Evolutionary conservation across 1,140 invertebrate genomes (phyloP).

Genomic region (Zaprionus kolodkinae): DNA sequence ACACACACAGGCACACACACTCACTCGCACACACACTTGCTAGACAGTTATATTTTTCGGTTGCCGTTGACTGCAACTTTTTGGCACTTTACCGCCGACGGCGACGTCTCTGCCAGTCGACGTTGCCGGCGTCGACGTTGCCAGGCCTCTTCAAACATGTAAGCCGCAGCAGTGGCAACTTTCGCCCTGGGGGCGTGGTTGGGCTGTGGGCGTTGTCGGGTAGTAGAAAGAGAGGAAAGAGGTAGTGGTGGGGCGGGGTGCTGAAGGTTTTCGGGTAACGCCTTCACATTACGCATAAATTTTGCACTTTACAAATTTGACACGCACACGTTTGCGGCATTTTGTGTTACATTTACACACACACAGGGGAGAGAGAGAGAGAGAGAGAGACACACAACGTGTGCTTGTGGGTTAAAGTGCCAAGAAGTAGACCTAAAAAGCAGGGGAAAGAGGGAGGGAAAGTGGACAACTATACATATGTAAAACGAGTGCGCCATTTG

Average conservation of each 20-base stretch:
- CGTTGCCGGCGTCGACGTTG: conserved; percentile 4
- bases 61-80: conserved; percentile 71
- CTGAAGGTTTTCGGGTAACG: conserved; percentile 49
- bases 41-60: conserved; percentile 76
- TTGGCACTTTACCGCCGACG: conserved; percentile 63
- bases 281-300: conserved; percentile 81
- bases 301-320: conserved; percentile 82
- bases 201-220: conserved; percentile 23
- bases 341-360: conserved; percentile 76
- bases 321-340: conserved; percentile 81
- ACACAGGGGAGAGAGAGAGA: no score
- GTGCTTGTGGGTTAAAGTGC: not conserved
- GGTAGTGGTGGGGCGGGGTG: not conserved
- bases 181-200: not conserved
- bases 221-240: not conserved
- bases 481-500: conserved; percentile 76
- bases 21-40: conserved; percentile 18
- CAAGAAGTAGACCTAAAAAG: not conserved
- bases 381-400: conserved; percentile 51
- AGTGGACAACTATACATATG: conserved; percentile 68
- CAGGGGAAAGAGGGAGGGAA: not conserved
- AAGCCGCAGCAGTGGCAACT: conserved; percentile 54
- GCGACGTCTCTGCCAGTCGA: conserved; percentile 12
- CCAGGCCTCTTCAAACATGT: conserved; percentile 72
- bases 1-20: conserved; percentile 5